Conservation (phyloP, 2,888 invertebrate species). For the Alviniconcha strummeri region DNA sequence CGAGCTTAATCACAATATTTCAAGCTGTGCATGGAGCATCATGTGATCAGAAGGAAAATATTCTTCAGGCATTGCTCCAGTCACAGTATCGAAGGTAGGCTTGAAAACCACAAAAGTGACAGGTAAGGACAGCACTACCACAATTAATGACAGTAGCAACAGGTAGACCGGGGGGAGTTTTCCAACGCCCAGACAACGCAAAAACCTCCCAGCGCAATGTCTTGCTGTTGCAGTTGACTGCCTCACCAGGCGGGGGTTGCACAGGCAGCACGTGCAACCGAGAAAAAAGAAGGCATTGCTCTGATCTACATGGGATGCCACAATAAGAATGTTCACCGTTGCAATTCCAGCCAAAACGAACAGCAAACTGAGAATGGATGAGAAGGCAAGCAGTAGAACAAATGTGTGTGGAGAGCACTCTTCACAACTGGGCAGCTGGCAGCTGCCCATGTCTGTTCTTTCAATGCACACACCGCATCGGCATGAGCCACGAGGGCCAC, state of each 20-base stretch:
- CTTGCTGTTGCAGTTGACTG: slow-evolving; percentile 22
- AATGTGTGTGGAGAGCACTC: slow-evolving; percentile 54
- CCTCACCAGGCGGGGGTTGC: slow-evolving; percentile 55
- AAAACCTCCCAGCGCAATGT: slow-evolving; percentile 6
- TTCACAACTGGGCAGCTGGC: slow-evolving; percentile 58
- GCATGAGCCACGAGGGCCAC: slow-evolving; percentile 68
- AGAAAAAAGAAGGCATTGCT: slow-evolving; percentile 49
- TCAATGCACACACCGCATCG: slow-evolving; percentile 66
- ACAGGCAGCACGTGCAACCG: slow-evolving; percentile 63
- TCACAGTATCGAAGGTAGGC: slow-evolving; percentile 48
- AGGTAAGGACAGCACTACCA: slow-evolving; percentile 40
- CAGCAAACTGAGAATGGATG: slow-evolving; percentile 40
- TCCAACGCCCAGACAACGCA: slow-evolving; percentile 21
- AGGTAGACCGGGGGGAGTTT: slow-evolving; percentile 55
- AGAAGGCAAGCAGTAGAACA: slow-evolving; percentile 40
- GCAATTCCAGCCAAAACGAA: slow-evolving; percentile 53
- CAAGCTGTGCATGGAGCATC: slow-evolving; percentile 51
- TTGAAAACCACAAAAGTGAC: slow-evolving; percentile 43
- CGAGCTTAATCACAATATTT: background rate
- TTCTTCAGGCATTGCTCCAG: slow-evolving; percentile 61
- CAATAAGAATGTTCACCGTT: slow-evolving; percentile 53
- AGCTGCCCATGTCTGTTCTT: slow-evolving; percentile 52
- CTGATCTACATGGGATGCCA: slow-evolving; percentile 49
- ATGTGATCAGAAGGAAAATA: slow-evolving; percentile 67
- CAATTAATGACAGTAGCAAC: slow-evolving; percentile 45